Conservation (phyloP, 2,113 vertebrate genomes). For the Perca schrenkii region DNA sequence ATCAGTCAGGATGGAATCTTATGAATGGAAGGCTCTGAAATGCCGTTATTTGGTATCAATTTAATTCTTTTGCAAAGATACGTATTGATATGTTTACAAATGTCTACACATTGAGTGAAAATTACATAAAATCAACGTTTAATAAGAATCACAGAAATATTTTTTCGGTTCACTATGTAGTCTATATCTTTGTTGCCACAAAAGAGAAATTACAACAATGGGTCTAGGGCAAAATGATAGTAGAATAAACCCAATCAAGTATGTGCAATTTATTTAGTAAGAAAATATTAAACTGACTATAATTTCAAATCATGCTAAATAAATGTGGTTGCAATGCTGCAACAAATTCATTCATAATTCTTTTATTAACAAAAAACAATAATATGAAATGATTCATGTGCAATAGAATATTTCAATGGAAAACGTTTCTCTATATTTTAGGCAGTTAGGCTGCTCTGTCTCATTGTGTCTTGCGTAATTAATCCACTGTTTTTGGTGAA, state of each 20-base stretch:
- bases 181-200: neutral
- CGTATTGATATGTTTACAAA: neutral
- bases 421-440: neutral
- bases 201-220: slow-evolving; percentile 2
- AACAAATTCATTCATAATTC: neutral
- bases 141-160: neutral
- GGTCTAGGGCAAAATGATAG: neutral
- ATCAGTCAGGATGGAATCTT: neutral
- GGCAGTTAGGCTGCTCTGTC: neutral
- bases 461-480: neutral
- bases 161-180: neutral
- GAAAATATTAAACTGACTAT: neutral
- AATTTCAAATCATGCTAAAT: neutral
- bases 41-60: neutral
- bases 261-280: no score
- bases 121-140: neutral
- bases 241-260: neutral
- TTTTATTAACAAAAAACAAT: neutral
- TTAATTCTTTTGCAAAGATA: neutral
- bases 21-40: neutral
- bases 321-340: neutral
- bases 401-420: neutral
- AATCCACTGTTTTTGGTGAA: neutral
- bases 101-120: neutral
- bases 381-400: neutral